A percentile compares a stretch with the other conserved stretches of the same genome.
Conservation (phyloP, 2,888 invertebrate species). For the Ormyrus labotus region DNA sequence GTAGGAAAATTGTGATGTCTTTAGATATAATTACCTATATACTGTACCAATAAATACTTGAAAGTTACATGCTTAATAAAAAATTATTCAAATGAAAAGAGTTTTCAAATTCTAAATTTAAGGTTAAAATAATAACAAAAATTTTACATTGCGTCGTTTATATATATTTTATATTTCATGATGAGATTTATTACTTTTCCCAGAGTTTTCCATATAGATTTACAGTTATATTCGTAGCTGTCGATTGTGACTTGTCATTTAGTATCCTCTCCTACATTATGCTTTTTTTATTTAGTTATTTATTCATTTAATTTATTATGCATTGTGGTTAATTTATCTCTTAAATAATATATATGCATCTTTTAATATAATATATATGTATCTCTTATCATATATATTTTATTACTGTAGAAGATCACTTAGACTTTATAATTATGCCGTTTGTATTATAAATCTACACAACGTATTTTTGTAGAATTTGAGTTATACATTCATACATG, state of each 20-base stretch:
- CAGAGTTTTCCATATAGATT: conserved; percentile 55
- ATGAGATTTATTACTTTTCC: conserved; percentile 62
- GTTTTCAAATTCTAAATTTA: neutral
- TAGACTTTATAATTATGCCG: conserved; percentile 49
- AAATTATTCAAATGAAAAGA: neutral
- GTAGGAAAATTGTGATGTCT: conserved; percentile 51
- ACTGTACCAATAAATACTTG: conserved; percentile 12
- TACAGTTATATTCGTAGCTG: conserved; percentile 53
- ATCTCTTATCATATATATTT: conserved; percentile 54
- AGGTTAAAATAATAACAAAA: conserved; percentile 34
- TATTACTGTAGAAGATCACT: conserved; percentile 56
- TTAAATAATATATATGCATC: conserved; percentile 54
- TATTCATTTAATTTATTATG: conserved; percentile 53
- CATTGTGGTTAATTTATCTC: conserved; percentile 46
- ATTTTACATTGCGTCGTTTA: conserved; percentile 50
- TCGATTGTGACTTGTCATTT: conserved; percentile 46
- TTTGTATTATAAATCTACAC: conserved; percentile 55
- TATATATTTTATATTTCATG: conserved; percentile 62
- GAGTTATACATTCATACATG: conserved; percentile 54
- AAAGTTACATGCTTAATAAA: conserved; percentile 43
- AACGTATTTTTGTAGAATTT: conserved; percentile 42
- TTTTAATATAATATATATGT: conserved; percentile 51
- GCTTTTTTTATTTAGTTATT: conserved; percentile 45
- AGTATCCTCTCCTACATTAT: conserved; percentile 48
- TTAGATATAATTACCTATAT: conserved; percentile 23